Conservation (phyloP, 2,797 vertebrate species). For the Benthosema pterotum region DNA sequence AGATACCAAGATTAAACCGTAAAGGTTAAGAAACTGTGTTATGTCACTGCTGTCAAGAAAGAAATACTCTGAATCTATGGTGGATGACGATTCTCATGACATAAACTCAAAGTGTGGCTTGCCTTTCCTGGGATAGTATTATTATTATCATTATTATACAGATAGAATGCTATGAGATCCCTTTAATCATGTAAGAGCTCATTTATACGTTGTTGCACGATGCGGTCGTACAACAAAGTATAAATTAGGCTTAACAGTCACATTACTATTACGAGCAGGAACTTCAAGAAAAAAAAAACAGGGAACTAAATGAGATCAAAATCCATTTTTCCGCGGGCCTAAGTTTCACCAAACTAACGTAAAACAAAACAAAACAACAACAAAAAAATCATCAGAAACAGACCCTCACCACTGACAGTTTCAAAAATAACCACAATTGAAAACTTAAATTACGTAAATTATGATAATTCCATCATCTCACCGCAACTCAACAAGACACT, state of each 20-base stretch:
- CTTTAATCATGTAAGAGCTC: slow-evolving; percentile 30
- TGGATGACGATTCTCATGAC: slow-evolving; percentile 1
- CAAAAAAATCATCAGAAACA: slow-evolving; percentile 9
- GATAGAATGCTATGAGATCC: slow-evolving; percentile 29
- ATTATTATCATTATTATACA: too few relatives aligned
- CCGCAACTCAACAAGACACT: too few relatives aligned
- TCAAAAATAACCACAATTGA: slow-evolving; percentile 10
- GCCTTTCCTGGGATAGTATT: not conserved
- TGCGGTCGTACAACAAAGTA: too few relatives aligned
- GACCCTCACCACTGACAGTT: not conserved
- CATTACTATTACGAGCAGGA: slow-evolving; percentile 21
- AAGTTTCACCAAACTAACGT: not conserved
- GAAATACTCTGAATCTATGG: not conserved
- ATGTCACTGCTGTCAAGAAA: slow-evolving; percentile 43
- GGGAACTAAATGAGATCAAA: slow-evolving; percentile 6
- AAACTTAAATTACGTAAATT: not conserved
- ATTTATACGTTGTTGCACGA: too few relatives aligned
- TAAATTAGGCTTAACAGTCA: slow-evolving; percentile 46
- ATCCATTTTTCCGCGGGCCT: not conserved
- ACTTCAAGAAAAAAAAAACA: slow-evolving; percentile 9
- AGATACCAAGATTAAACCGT: too few relatives aligned
- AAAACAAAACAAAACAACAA: too few relatives aligned
- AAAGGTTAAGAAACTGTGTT: not conserved
- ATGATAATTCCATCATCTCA: too few relatives aligned
- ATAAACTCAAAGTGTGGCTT: slow-evolving; percentile 11